Evolutionary conservation across 2,113 vertebrate species (phyloP).

Genomic region (Nyctibius bracteatus): DNA sequence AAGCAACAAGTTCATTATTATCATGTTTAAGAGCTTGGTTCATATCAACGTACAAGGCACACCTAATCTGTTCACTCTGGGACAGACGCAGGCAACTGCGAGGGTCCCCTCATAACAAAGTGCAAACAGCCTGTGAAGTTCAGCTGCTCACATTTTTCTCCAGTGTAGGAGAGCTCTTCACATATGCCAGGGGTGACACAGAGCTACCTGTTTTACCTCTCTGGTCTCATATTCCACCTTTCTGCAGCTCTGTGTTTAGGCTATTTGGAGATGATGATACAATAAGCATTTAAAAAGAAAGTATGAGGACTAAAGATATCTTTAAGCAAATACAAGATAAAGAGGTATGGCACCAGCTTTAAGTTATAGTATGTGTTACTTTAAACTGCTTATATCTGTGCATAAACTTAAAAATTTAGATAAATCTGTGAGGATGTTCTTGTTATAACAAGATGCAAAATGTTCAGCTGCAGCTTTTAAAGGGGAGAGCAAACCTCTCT

Average conservation of each 20-base stretch:
- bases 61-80: not conserved
- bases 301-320: not conserved
- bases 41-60: not conserved
- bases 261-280: not conserved
- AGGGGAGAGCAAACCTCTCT: not conserved
- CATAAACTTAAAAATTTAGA: not conserved
- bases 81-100: fast-evolving
- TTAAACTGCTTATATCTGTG: not conserved
- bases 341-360: not conserved
- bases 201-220: not conserved
- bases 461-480: not conserved
- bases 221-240: not conserved
- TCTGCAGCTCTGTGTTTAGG: not conserved
- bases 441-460: not conserved
- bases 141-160: not conserved
- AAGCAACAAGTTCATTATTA: not conserved
- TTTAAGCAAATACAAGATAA: not conserved
- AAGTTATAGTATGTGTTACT: not conserved
- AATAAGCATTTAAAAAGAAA: not conserved
- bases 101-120: not conserved
- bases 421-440: not conserved
- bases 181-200: not conserved
- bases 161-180: not conserved
- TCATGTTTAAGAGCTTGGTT: not conserved
- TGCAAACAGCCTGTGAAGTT: not conserved